Conservation (phyloP, 2,797 vertebrate species). For the Alexandromys oeconomus region DNA sequence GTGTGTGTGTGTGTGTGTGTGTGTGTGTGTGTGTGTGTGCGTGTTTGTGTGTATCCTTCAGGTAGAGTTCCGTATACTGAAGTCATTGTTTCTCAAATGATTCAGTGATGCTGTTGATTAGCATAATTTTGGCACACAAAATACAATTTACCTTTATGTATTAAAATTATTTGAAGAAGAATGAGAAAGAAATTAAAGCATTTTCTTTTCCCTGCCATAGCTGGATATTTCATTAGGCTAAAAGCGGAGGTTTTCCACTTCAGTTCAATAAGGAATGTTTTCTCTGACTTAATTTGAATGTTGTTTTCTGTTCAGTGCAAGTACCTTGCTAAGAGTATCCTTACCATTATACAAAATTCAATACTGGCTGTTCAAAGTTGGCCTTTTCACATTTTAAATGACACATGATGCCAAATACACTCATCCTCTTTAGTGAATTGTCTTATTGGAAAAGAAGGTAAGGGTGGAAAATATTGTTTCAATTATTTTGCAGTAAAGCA, state of each 20-base stretch:
- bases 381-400: slow-evolving; percentile 30
- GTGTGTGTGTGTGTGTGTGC: background rate
- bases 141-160: slow-evolving; percentile 76
- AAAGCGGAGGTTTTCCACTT: slow-evolving; percentile 36
- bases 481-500: slow-evolving; percentile 38
- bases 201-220: slow-evolving; percentile 1
- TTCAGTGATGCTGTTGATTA: slow-evolving; percentile 68
- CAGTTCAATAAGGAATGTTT: background rate
- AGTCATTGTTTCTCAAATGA: slow-evolving; percentile 43
- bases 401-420: background rate
- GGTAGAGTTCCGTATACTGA: background rate
- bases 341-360: background rate
- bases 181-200: slow-evolving; percentile 65
- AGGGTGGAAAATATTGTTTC: slow-evolving; percentile 1
- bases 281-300: slow-evolving; percentile 59
- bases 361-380: background rate
- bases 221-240: slow-evolving; percentile 49
- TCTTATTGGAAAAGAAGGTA: slow-evolving; percentile 37
- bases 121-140: slow-evolving; percentile 73
- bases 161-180: slow-evolving; percentile 67
- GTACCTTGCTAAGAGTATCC: background rate
- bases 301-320: background rate
- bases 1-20: background rate
- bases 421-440: fast-evolving
- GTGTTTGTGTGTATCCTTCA: background rate